A percentile compares a stretch with the other conserved stretches of the same genome.
These are phyloP conservation scores for Autographa pulchrina DNA, from an alignment of 2,888 invertebrate genomes.

Conservation along the genomic window DNA sequence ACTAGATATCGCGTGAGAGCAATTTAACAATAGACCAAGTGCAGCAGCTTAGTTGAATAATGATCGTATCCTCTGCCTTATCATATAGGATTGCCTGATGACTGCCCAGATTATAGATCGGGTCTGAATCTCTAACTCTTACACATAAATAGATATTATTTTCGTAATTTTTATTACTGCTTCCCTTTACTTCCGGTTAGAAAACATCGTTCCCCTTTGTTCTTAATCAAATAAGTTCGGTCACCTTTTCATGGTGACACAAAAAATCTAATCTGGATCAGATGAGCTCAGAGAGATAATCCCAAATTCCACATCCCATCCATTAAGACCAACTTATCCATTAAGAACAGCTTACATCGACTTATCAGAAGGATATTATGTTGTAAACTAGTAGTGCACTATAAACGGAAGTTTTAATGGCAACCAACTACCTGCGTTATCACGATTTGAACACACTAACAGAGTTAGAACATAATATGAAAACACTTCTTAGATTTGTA, in stretches of 20 bases:
- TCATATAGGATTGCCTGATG: constrained; percentile 39
- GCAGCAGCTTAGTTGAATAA: constrained; percentile 75
- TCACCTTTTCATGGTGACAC: not conserved
- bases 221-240: not conserved
- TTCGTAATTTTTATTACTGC: constrained; percentile 17
- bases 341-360: constrained; percentile 20
- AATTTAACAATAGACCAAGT: constrained; percentile 72
- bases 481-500: constrained; percentile 19
- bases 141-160: constrained; percentile 20
- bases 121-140: constrained; percentile 29
- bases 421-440: constrained; percentile 53
- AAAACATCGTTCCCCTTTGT: constrained; percentile 1
- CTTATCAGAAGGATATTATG: constrained; percentile 31
- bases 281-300: constrained; percentile 28
- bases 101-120: constrained; percentile 35
- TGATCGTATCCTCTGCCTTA: constrained; percentile 75
- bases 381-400: constrained; percentile 30
- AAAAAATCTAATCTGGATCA: constrained; percentile 15
- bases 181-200: constrained; percentile 6
- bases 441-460: constrained; percentile 42
- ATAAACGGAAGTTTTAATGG: constrained; percentile 47
- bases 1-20: constrained; percentile 66
- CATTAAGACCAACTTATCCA: not conserved
- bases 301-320: not conserved
- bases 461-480: constrained; percentile 27